Conservation (phyloP, 2,888 invertebrate genomes). For the Microctonus hyperodae region DNA sequence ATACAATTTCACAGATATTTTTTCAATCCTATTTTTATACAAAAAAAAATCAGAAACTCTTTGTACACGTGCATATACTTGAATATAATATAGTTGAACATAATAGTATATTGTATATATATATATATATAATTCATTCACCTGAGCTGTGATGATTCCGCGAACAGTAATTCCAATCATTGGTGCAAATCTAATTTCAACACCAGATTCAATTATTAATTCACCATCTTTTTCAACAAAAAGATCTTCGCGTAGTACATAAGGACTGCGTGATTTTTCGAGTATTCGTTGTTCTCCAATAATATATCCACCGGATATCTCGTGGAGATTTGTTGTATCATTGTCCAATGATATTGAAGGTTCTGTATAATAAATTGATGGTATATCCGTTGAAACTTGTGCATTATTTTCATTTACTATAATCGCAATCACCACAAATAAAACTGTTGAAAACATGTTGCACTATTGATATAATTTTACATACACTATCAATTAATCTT, state of each 20-base stretch:
- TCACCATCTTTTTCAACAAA: constrained; percentile 80
- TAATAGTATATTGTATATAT: no score
- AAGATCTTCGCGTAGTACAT: constrained; percentile 80
- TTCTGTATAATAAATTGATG: constrained; percentile 59
- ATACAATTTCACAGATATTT: not conserved
- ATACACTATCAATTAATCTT: constrained; percentile 18
- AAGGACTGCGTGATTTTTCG: constrained; percentile 73
- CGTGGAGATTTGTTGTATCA: constrained; percentile 61
- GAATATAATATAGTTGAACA: no score
- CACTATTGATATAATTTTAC: constrained; percentile 27
- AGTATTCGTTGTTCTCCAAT: constrained; percentile 68
- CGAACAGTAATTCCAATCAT: constrained; percentile 93
- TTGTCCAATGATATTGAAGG: constrained; percentile 44
- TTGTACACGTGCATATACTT: no score
- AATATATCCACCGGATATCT: constrained; percentile 71
- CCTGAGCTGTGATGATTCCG: constrained; percentile 88
- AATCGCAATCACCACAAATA: constrained; percentile 15
- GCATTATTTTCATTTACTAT: constrained; percentile 29
- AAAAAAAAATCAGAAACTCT: no score
- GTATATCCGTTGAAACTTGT: constrained; percentile 45
- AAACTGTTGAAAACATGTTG: constrained; percentile 17
- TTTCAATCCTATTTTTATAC: no score
- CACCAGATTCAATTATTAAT: constrained; percentile 88
- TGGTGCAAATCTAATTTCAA: constrained; percentile 87
- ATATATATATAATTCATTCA: constrained; percentile 71